These are phyloP conservation scores for Sminthurinus signatus DNA, from an alignment of 1,140 invertebrate species.

Conservation along the genomic window DNA sequence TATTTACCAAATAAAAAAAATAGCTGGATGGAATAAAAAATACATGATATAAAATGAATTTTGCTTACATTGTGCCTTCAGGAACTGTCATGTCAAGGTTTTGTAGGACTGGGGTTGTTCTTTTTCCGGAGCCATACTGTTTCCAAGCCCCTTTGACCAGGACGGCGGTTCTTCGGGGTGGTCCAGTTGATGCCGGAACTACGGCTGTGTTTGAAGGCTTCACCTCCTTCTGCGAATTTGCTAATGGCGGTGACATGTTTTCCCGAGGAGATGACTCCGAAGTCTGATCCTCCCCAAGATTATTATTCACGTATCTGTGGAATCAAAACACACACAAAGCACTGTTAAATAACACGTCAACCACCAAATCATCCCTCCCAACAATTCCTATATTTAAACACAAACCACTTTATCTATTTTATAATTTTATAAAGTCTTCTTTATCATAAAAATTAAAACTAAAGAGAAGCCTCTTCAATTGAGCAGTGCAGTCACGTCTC, in stretches of 20 bases:
- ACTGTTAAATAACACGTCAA: too few species aligned
- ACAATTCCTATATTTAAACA: too few species aligned
- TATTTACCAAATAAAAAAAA: too few species aligned
- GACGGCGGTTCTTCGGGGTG: constrained; percentile 63
- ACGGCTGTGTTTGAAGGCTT: constrained; percentile 33
- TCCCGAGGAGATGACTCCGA: constrained; percentile 24
- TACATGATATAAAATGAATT: too few species aligned
- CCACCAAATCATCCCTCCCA: too few species aligned
- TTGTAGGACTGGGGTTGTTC: constrained; percentile 66
- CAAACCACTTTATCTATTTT: too few species aligned
- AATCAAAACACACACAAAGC: too few species aligned
- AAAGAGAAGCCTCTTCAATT: too few species aligned
- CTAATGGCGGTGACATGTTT: constrained; percentile 29
- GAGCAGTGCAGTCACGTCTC: too few species aligned
- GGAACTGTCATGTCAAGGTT: constrained; percentile 84
- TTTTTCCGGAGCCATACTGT: constrained; percentile 74
- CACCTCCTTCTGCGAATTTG: constrained; percentile 30
- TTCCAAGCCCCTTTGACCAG: constrained; percentile 78
- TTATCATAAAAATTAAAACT: too few species aligned
- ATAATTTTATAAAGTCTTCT: too few species aligned
- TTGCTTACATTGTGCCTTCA: constrained; percentile 82
- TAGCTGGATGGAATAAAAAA: too few species aligned
- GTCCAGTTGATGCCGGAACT: neutral
- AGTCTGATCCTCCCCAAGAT: constrained; percentile 37
- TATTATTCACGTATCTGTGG: constrained; percentile 40